These are phyloP conservation scores for Carlito syrichta DNA, from an alignment of 2,113 vertebrate genomes.

Conservation along the genomic window DNA sequence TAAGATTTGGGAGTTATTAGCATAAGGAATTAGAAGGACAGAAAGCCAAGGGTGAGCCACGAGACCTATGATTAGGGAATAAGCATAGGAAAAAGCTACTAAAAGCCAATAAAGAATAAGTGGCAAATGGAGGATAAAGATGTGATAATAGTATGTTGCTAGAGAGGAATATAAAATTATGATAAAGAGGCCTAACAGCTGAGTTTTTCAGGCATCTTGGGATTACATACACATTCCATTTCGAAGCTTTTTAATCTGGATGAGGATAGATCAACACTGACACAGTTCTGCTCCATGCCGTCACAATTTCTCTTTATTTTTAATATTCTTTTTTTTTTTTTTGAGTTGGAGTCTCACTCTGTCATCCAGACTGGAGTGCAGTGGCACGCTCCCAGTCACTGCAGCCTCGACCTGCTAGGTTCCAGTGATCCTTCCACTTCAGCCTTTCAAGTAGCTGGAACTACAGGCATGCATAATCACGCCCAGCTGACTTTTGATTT, in stretches of 20 bases:
- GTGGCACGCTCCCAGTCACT: too few relatives aligned
- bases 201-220: background rate
- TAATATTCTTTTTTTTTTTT: too few relatives aligned
- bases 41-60: background rate
- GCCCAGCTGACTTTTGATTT: too few relatives aligned
- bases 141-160: background rate
- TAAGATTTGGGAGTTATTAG: background rate
- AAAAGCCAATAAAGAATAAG: background rate
- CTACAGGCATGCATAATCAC: too few relatives aligned
- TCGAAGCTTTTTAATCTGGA: background rate
- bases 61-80: background rate
- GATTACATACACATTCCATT: conserved; percentile 2
- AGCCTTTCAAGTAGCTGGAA: too few relatives aligned
- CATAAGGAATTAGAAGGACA: conserved; percentile 3
- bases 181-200: background rate
- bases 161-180: background rate
- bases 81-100: background rate
- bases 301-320: background rate
- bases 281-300: background rate
- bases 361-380: too few relatives aligned
- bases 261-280: background rate
- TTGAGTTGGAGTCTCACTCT: too few relatives aligned
- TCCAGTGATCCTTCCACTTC: too few relatives aligned
- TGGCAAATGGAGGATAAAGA: background rate
- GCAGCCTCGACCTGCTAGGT: too few relatives aligned